These are phyloP conservation scores for Labeo rohita DNA, from an alignment of 2,113 vertebrate genomes.

Conservation along the genomic window DNA sequence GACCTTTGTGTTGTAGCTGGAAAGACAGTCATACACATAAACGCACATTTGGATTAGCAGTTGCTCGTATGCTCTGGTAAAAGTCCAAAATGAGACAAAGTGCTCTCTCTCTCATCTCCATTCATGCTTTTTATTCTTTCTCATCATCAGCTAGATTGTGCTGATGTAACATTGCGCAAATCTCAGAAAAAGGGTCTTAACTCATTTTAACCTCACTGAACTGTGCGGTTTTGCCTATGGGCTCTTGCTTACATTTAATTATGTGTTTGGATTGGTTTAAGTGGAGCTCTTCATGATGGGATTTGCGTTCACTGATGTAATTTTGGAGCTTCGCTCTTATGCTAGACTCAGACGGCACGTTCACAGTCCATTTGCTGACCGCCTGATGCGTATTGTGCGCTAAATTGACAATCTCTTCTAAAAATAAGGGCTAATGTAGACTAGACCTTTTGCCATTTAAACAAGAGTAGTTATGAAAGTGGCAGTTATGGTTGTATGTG, in stretches of 20 bases:
- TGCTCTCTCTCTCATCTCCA: background rate
- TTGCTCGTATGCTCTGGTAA: background rate
- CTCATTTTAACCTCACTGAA: constrained; percentile 7
- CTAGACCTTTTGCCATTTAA: background rate
- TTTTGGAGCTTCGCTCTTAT: background rate
- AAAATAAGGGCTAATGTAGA: background rate
- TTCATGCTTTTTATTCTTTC: constrained; percentile 9
- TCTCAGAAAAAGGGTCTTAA: background rate
- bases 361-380: constrained; percentile 2
- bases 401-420: background rate
- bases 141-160: background rate
- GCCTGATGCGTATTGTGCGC: background rate
- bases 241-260: constrained; percentile 13
- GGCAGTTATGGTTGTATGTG: background rate
- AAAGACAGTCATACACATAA: constrained; percentile 1
- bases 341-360: background rate
- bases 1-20: constrained; percentile 8
- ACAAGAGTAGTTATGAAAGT: background rate
- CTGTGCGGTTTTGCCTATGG: background rate
- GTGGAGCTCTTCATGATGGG: background rate
- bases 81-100: constrained; percentile 18
- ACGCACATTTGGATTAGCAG: constrained; percentile 25
- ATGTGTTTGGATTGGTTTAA: constrained; percentile 9
- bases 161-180: background rate
- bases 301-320: background rate